Base-by-base conservation (phyloP, 2,113 vertebrate genomes). In the Struthidea cinerea region DNA sequence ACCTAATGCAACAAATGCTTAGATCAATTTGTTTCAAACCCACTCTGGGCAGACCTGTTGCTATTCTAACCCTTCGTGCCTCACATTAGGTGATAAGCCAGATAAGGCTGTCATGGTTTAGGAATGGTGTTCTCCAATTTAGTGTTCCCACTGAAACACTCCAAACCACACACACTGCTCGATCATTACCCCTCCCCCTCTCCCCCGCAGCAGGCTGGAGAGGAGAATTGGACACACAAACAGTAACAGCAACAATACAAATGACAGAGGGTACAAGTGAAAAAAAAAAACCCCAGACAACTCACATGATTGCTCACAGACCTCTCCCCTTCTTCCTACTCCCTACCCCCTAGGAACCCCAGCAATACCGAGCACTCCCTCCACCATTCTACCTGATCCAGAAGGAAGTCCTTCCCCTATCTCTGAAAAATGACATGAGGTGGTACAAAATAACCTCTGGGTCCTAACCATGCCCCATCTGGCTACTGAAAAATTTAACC, bases 191-290 rank as follows among this genome's bases (percentile, higher is more conserved):
- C 7, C 17, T 41, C 16, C 5, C 12, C 7, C 30, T 50, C 35
- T 59, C 7, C 32, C 37, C 21, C 0, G 0, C 37, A 77, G 73
- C 37, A 52, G 7, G 18, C 1, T 77, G 18, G 32, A 52, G 50
- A 75, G 28, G 19, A 47, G 26, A 52, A 37, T 3, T 59, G 37
- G 37, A 77, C 1, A 2, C 37, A 37, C 22, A 60, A 77, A 86
- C 44, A 77, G 32, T 22, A 77, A 77, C 18, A 68, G 32, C 35
- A 59, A 44, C 27, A 77, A 27, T 12, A 52, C 17, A 52, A 52
- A 33, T 27, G 37, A 77, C 27, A 59, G 53, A 68, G 15, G 10
- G 22, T 15, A 37, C 27, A 68, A 68, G 37, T 35, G 18, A 59
- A 77, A 33, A 68, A 86, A 67, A 86, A 85, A 30, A 20, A 39